Evolutionary conservation across 2,113 vertebrate species (phyloP).

Genomic region (human (Homo sapiens)): DNA sequence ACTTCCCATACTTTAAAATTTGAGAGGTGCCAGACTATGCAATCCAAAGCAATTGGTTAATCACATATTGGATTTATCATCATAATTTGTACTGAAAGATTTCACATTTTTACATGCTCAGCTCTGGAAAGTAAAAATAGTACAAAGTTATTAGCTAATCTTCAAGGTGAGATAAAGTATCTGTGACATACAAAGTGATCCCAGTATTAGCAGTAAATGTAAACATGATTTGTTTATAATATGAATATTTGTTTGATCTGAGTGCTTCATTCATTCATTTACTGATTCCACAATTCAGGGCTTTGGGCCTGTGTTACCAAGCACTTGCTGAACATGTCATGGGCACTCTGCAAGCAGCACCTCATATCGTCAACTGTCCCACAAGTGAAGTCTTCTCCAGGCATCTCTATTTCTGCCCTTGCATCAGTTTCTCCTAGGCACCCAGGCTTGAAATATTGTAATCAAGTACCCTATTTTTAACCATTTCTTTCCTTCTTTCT

Average conservation of each 20-base stretch:
- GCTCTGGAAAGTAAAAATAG: background rate
- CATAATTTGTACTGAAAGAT: background rate
- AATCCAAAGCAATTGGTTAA: background rate
- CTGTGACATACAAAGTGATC: background rate
- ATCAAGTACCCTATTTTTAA: too few species aligned
- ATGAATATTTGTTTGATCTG: background rate
- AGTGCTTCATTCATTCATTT: background rate
- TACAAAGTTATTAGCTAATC: background rate
- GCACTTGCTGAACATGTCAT: too few species aligned
- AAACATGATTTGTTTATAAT: background rate
- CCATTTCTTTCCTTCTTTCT: too few species aligned
- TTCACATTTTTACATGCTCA: background rate
- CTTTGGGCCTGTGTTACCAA: background rate
- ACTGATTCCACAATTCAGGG: background rate
- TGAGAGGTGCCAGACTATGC: background rate
- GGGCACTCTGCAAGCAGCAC: background rate
- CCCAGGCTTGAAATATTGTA: background rate
- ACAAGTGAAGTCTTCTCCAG: background rate
- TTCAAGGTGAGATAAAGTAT: background rate
- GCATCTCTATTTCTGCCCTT: background rate
- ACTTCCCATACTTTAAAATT: background rate
- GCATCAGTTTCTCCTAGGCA: background rate
- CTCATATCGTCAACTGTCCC: background rate
- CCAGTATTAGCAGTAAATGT: background rate
- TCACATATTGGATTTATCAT: background rate